Evolutionary conservation across 2,888 invertebrate genomes (phyloP), one percentile per base, ranked within the genome.

Genomic region (Timandra comae): DNA sequence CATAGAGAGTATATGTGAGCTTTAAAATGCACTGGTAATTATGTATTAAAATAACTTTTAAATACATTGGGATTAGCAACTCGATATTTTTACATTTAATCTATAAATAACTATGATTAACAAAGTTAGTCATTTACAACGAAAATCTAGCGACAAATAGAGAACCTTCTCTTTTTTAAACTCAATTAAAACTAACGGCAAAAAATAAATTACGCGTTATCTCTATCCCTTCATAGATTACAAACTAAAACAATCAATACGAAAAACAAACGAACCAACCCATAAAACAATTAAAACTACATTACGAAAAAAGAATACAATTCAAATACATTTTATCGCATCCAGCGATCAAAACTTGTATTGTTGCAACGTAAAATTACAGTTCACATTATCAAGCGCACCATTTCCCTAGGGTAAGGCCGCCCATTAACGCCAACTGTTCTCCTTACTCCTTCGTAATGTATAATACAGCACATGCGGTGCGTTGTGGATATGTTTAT

Each of bases 371-470:
- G 68, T 70, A 74, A 75, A 78, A 79, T 79, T 78, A 78, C 79
- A 65, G 70, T 69, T 67, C 70, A 63, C 68, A 72, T 72, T 75
- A 77, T 78, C 68, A 77, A 73, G 70, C 70, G 69, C 59, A 53
- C n/a, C 65, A 76, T 77, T 79, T 80, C 82, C 81, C 82, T 65
- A 38, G 82, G 79, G 82, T 75, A 71, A 60, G 65, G 62, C 51
- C 59, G 53, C 54, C 79, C 77, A 84, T 84, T 84, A 82, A 63
- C 76, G 72, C 78, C 84, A 84, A 82, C 84, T 84, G 84, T 81
- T 80, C 75, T 56, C 77, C 49, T 40, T 36, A 62, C 63, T 56
- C 56, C 56, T 63, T 57, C 52, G 60, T 66, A 68, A 70, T 69
- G 66, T 69, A n/a, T n/a, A n/a, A n/a, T n/a, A 70, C 68, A 56